A percentile compares a stretch with the other conserved stretches of the same genome.
Conservation (phyloP, 2,113 vertebrate species). For the Oreamnos americanus region DNA sequence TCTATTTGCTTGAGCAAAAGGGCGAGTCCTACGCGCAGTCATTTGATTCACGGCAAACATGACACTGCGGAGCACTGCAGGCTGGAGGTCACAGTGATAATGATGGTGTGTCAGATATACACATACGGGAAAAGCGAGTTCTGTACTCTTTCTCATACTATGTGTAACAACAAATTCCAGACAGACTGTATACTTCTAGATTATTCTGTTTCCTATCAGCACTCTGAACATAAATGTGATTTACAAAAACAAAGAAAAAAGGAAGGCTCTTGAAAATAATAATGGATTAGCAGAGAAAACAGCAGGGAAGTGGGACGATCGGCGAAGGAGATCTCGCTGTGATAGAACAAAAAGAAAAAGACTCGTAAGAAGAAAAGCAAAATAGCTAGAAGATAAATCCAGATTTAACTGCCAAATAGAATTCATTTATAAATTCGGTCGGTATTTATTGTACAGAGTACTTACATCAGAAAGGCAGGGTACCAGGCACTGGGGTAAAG, state of each 20-base stretch:
- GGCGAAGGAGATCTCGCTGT: neutral
- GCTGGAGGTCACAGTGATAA: too few species aligned
- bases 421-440: neutral
- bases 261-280: neutral
- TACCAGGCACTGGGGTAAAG: neutral
- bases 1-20: neutral
- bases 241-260: neutral
- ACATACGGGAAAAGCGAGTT: rapidly evolving
- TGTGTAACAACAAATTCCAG: neutral
- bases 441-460: neutral
- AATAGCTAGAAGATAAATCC: neutral
- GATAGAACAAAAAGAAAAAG: neutral
- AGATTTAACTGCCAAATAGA: neutral
- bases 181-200: neutral
- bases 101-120: rapidly evolving
- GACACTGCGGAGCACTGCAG: neutral
- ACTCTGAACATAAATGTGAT: neutral
- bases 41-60: neutral
- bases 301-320: neutral
- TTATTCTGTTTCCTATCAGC: neutral
- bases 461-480: neutral
- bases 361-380: neutral
- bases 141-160: neutral
- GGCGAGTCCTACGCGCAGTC: neutral
- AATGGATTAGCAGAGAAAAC: neutral